Conservation (phyloP, 2,113 vertebrate genomes). For the Ophthalmotilapia sp. region DNA sequence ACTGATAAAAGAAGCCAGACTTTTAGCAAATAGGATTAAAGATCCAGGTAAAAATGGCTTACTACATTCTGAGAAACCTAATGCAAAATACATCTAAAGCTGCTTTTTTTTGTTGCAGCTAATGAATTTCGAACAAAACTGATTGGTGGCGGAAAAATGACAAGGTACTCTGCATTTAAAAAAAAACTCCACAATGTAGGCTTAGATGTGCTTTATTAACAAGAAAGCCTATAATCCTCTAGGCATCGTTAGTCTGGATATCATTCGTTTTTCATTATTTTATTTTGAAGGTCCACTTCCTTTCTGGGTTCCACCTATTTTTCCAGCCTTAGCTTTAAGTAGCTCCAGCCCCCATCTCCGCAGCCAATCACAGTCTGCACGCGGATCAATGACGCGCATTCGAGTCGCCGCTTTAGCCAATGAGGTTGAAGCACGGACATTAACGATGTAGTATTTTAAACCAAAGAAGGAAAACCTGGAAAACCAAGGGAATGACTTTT, state of each 20-base stretch:
- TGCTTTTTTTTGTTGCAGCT: not conserved
- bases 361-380: slow-evolving; percentile 18
- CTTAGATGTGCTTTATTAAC: not conserved
- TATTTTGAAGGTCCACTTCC: not conserved
- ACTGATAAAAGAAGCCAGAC: not conserved
- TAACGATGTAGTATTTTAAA: not conserved
- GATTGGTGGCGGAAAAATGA: not conserved
- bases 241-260: not conserved
- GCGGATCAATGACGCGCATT: not conserved
- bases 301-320: not conserved
- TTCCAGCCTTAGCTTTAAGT: not conserved
- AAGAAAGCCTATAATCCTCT: not conserved
- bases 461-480: not conserved
- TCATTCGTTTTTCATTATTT: not conserved
- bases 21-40: not conserved
- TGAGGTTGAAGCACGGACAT: not conserved
- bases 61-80: not conserved
- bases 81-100: not conserved
- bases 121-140: not conserved
- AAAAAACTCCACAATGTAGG: fast-evolving
- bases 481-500: not conserved
- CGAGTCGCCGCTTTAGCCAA: not conserved
- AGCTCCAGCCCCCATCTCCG: not conserved
- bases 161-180: not conserved
- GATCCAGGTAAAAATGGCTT: not conserved